Conservation (phyloP, 1,140 invertebrate genomes). For the Branchinecta lynchi region DNA sequence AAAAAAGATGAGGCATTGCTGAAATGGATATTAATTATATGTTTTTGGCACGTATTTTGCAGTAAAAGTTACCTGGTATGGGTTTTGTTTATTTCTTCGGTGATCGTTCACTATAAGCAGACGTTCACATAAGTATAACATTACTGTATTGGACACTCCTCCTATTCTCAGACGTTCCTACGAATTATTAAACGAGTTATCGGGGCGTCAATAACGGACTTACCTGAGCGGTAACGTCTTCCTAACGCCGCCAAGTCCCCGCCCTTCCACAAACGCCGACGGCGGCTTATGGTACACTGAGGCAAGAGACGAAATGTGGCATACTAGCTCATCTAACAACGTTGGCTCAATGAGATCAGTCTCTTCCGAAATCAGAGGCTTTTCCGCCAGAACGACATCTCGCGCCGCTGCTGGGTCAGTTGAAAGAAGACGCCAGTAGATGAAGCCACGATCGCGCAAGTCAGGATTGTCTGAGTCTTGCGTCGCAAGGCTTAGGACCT, state of each 20-base stretch:
- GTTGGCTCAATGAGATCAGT: constrained; percentile 97
- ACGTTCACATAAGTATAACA: too few relatives aligned
- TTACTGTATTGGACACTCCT: too few relatives aligned
- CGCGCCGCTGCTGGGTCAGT: constrained; percentile 98
- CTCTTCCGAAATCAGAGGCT: constrained; percentile 97
- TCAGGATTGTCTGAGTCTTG: constrained; percentile 99
- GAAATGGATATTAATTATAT: too few relatives aligned
- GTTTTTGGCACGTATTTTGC: too few relatives aligned
- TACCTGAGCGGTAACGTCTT: constrained; percentile 14
- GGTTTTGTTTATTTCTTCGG: too few relatives aligned
- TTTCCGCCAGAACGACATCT: constrained; percentile 97
- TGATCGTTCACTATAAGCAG: too few relatives aligned
- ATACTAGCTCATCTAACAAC: constrained; percentile 92
- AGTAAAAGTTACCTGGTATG: too few relatives aligned
- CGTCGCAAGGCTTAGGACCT: constrained; percentile 78
- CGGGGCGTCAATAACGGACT: constrained; percentile 31
- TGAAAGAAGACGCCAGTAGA: constrained; percentile 96
- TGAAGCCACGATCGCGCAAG: constrained; percentile 93
- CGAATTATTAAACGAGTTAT: neutral
- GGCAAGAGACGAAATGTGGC: constrained; percentile 94
- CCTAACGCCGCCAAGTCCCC: constrained; percentile 24
- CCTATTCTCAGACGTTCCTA: too few relatives aligned
- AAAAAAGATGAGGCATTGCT: too few relatives aligned
- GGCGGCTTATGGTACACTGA: constrained; percentile 99
- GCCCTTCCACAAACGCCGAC: constrained; percentile 91